phyloP scores from a whole-genome alignment of 1,140 invertebrate species.

The Sarcophaga peregrina region DNA sequence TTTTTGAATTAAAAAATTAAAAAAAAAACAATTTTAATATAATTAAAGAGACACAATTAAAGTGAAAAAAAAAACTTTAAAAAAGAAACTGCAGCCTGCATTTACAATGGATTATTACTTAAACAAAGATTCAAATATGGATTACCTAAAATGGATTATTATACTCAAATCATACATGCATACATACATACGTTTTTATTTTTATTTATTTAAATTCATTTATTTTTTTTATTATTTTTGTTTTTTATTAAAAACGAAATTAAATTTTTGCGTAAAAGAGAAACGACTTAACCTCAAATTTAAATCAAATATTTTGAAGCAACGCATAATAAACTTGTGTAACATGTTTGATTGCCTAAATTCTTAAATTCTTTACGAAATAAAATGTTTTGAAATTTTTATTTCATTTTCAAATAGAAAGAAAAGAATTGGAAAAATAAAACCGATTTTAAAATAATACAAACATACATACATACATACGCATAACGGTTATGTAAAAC shows the following conservation, averaged over 20 bases:
- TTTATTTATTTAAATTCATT: no score
- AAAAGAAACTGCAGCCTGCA: not conserved
- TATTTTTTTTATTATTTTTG: no score
- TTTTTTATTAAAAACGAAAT: not conserved
- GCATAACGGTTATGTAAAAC: no score
- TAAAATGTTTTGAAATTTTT: no score
- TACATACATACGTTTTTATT: no score
- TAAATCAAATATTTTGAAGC: not conserved
- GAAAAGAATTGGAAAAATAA: no score
- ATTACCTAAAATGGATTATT: conserved; percentile 1
- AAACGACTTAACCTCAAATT: not conserved
- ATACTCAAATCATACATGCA: no score
- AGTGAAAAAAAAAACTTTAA: conserved; percentile 1
- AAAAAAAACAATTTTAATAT: not conserved
- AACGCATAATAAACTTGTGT: conserved; percentile 11
- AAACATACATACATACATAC: no score
- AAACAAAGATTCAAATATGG: not conserved
- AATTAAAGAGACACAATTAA: not conserved
- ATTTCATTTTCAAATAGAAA: no score
- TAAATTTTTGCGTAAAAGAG: not conserved
- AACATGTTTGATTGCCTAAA: not conserved
- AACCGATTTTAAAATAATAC: no score
- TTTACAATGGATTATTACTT: not conserved
- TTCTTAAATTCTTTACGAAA: no score
- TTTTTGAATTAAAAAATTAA: not conserved